Evolutionary conservation across 1,140 invertebrate species (phyloP).

Genomic region (Cyclargus thomasi): DNA sequence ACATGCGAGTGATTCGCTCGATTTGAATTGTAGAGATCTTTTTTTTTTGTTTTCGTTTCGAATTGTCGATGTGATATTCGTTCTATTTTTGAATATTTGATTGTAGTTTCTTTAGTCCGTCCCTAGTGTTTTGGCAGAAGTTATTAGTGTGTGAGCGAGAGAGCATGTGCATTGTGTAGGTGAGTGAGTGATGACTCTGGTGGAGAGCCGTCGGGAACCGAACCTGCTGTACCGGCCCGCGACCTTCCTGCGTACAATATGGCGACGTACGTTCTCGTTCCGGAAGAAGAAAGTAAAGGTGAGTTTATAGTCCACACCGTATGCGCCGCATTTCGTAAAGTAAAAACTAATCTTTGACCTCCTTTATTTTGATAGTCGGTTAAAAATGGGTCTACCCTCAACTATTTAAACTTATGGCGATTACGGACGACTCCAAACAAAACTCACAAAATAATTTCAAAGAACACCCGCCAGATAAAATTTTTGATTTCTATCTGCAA

Average conservation of each 20-base stretch:
- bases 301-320: slow-evolving; percentile 6
- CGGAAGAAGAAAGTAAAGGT: slow-evolving; percentile 53
- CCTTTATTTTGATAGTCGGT: too few relatives aligned
- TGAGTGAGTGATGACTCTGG: slow-evolving; percentile 53
- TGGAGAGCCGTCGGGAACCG: slow-evolving; percentile 42
- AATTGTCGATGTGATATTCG: too few relatives aligned
- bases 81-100: too few relatives aligned
- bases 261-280: slow-evolving; percentile 55
- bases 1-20: not conserved
- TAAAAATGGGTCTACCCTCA: too few relatives aligned
- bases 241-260: slow-evolving; percentile 52
- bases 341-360: not conserved
- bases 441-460: too few relatives aligned
- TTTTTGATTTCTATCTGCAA: too few relatives aligned
- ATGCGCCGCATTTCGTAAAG: too few relatives aligned
- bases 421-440: too few relatives aligned
- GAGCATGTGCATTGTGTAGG: not conserved
- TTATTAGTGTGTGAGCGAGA: not conserved
- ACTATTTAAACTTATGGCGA: too few relatives aligned
- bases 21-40: not conserved
- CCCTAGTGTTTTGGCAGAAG: not conserved
- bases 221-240: slow-evolving; percentile 43
- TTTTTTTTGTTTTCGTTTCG: not conserved
- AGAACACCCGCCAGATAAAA: too few relatives aligned
- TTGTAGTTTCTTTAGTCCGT: too few relatives aligned